These are phyloP conservation scores for Dendropsophus ebraccatus DNA, from an alignment of 2,113 vertebrate genomes.

Conservation along the genomic window DNA sequence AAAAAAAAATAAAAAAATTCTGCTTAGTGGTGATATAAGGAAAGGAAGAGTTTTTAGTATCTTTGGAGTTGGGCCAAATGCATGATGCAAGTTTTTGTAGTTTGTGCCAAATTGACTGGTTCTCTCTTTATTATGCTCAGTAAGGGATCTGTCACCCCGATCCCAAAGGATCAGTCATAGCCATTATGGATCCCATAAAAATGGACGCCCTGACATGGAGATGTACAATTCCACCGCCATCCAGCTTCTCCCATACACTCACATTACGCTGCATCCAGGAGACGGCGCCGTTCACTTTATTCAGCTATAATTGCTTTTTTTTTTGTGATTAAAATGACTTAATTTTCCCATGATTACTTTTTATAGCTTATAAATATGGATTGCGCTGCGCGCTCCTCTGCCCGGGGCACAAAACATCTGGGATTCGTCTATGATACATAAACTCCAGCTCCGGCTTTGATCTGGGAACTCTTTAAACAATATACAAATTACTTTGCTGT, in stretches of 20 bases:
- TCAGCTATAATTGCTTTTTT: slow-evolving; percentile 17
- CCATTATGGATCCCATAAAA: background rate
- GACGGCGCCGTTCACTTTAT: too few species aligned
- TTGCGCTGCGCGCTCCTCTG: background rate
- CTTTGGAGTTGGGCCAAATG: too few species aligned
- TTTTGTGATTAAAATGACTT: slow-evolving; percentile 21
- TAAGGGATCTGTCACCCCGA: background rate
- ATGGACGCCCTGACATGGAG: background rate
- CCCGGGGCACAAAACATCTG: slow-evolving; percentile 34
- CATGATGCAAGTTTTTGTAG: too few species aligned
- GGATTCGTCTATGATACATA: slow-evolving; percentile 21
- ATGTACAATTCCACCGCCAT: background rate
- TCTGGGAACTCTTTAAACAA: slow-evolving; percentile 26
- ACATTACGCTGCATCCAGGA: too few species aligned
- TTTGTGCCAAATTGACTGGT: too few species aligned
- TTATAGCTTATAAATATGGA: slow-evolving; percentile 42
- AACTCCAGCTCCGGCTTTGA: background rate
- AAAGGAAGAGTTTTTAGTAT: too few species aligned
- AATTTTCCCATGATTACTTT: slow-evolving; percentile 23
- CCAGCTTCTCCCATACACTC: background rate
- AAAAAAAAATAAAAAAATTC: too few species aligned
- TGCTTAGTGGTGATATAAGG: too few species aligned
- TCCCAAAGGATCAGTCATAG: background rate
- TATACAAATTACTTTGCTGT: slow-evolving; percentile 18
- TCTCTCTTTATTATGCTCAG: too few species aligned